A percentile compares a stretch with the other conserved stretches of the same genome.
phyloP scores from a whole-genome alignment of 2,888 invertebrate genomes.

The Diarsia brunnea region DNA sequence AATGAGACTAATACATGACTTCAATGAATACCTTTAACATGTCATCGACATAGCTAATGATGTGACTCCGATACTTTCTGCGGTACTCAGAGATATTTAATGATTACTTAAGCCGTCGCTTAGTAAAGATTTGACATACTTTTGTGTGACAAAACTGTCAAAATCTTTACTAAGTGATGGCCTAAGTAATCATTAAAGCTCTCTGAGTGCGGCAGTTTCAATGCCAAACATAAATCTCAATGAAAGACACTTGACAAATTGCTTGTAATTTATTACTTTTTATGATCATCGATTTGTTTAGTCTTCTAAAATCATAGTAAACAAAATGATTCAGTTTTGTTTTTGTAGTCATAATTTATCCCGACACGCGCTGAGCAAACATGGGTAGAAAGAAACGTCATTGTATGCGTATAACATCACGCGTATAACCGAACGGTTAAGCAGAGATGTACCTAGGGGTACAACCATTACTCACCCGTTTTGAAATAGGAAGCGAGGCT shows the following conservation, averaged over 20 bases:
- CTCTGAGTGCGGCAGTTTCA: no score
- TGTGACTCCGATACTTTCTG: not conserved
- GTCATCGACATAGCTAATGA: not conserved
- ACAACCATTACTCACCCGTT: no score
- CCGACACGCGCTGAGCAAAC: not conserved
- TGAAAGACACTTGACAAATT: conserved; percentile 45
- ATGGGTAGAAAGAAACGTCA: not conserved
- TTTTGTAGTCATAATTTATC: not conserved
- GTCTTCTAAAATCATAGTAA: not conserved
- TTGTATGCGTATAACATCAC: not conserved
- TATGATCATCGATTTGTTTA: conserved; percentile 1
- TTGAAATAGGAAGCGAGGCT: no score
- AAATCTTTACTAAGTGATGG: no score
- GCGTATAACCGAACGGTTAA: not conserved
- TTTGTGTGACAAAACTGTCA: no score
- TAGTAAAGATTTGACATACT: no score
- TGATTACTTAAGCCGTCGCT: no score
- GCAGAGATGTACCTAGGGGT: no score
- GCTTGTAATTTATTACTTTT: conserved; percentile 5
- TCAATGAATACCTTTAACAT: not conserved
- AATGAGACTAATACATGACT: not conserved
- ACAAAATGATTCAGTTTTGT: conserved; percentile 19
- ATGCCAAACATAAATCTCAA: conserved; percentile 21
- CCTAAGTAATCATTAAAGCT: no score
- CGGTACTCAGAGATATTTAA: no score